These are phyloP conservation scores for Macrobrachium rosenbergii DNA, from an alignment of 1,140 invertebrate genomes.

Conservation along the genomic window DNA sequence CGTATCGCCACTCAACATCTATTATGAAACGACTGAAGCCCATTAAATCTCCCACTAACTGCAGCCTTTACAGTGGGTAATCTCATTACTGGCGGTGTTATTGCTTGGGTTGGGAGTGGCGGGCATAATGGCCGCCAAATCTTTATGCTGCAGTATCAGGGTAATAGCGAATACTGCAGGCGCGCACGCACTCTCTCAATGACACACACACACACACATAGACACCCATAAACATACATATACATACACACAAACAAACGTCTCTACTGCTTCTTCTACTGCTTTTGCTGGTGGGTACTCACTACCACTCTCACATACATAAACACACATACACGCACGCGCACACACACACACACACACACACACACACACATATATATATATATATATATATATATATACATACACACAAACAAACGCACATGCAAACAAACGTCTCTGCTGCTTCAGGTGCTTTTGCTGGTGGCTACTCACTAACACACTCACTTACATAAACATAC, in stretches of 20 bases:
- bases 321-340: too few species aligned
- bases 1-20: slow-evolving; percentile 4
- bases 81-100: slow-evolving; percentile 30
- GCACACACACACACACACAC: too few species aligned
- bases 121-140: not conserved
- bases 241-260: not conserved
- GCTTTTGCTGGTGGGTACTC: too few species aligned
- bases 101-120: slow-evolving; percentile 11
- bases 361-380: too few species aligned
- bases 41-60: slow-evolving; percentile 31
- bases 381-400: too few species aligned
- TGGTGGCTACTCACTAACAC: too few species aligned
- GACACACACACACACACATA: not conserved
- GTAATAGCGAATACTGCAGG: not conserved
- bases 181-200: not conserved
- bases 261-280: too few species aligned
- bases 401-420: too few species aligned
- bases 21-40: slow-evolving; percentile 29
- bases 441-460: too few species aligned
- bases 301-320: too few species aligned
- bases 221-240: not conserved
- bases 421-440: too few species aligned
- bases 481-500: too few species aligned
- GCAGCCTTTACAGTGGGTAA: slow-evolving; percentile 31
- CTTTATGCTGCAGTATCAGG: slow-evolving; percentile 30